Conservation (phyloP, 2,797 vertebrate genomes). For the Alexandromys oeconomus region DNA sequence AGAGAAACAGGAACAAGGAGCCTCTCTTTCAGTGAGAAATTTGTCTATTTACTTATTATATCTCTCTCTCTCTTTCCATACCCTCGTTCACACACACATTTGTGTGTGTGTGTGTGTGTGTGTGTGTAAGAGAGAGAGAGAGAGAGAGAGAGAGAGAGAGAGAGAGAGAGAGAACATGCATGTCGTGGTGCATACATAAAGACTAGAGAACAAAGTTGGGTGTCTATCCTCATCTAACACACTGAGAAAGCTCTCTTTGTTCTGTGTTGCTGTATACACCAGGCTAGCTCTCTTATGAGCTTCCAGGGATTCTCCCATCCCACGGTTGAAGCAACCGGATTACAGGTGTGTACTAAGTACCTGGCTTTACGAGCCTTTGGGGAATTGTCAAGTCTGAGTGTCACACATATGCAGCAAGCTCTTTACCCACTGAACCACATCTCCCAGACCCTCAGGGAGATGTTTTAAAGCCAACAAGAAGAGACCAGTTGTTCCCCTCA, state of each 20-base stretch:
- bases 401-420: background rate
- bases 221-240: background rate
- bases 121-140: background rate
- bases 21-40: background rate
- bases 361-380: background rate
- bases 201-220: background rate
- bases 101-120: background rate
- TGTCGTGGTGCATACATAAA: background rate
- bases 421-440: background rate
- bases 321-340: background rate
- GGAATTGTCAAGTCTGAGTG: background rate
- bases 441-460: conserved; percentile 79
- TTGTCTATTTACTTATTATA: background rate
- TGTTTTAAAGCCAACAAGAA: conserved; percentile 86
- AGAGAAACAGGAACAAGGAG: conserved; percentile 75
- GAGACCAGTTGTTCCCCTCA: conserved; percentile 86
- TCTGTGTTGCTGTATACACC: background rate
- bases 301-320: background rate
- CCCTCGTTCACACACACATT: no score
- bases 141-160: background rate
- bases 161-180: background rate
- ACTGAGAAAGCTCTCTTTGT: background rate
- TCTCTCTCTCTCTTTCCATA: background rate
- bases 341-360: background rate
- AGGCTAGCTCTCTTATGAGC: background rate